Percentiles rank a stretch among this genome's conserved stretches.
phyloP scores from a whole-genome alignment of 2,113 vertebrate species.

The Cichladusa arquata region DNA sequence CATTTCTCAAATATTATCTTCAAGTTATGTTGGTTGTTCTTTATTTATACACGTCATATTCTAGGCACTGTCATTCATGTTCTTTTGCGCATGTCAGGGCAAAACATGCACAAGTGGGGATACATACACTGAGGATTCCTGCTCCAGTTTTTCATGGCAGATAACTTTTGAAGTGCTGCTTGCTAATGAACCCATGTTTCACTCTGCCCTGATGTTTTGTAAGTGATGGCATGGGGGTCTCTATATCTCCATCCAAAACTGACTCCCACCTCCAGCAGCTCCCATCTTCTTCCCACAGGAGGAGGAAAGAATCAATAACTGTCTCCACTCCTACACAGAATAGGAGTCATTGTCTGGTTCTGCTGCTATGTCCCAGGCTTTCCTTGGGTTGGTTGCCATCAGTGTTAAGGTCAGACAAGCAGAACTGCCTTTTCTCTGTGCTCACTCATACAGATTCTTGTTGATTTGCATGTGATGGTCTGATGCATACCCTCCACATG shows the following conservation, averaged over 20 bases:
- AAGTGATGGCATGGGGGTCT: background rate
- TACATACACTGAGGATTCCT: background rate
- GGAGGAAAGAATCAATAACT: background rate
- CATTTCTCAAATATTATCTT: background rate
- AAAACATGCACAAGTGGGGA: rapidly evolving
- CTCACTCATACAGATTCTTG: background rate
- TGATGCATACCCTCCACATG: background rate
- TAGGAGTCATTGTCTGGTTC: background rate
- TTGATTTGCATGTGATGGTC: background rate
- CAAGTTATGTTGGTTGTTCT: background rate
- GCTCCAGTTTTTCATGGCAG: background rate
- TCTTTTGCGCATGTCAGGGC: background rate
- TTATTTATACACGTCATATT: background rate
- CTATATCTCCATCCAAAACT: background rate
- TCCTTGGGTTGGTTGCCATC: background rate
- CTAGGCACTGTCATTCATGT: background rate
- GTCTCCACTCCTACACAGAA: background rate
- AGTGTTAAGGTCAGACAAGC: background rate
- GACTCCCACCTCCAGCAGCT: background rate
- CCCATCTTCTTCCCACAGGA: background rate
- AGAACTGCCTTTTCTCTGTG: background rate
- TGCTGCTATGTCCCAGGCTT: background rate
- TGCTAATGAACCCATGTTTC: background rate
- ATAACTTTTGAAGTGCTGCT: background rate
- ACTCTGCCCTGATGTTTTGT: background rate